Conservation (phyloP, 2,797 vertebrate genomes). For the Lophura swinhoii region DNA sequence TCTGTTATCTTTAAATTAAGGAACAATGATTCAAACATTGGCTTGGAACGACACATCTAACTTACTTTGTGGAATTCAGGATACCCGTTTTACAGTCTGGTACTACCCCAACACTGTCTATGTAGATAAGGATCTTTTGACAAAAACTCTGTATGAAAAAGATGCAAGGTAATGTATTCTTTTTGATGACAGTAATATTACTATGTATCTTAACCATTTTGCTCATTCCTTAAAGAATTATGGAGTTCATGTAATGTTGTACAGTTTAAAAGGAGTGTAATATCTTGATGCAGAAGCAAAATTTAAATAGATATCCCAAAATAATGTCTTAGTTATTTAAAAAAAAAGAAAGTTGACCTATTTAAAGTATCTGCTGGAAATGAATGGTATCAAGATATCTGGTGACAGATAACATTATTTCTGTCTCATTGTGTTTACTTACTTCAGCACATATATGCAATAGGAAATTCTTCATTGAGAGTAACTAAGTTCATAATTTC, state of each 20-base stretch:
- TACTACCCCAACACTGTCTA: constrained; percentile 91
- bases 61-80: constrained; percentile 94
- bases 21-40: constrained; percentile 93
- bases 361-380: background rate
- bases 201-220: accelerated
- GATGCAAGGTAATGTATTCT: constrained; percentile 86
- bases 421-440: background rate
- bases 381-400: accelerated
- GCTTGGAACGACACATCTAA: constrained; percentile 93
- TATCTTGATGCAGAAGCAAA: background rate
- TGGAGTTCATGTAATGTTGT: accelerated
- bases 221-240: background rate
- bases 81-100: constrained; percentile 90
- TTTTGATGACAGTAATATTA: background rate
- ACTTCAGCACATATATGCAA: background rate
- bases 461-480: background rate
- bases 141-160: constrained; percentile 88
- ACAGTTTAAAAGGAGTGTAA: background rate
- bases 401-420: background rate
- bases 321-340: background rate
- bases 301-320: background rate
- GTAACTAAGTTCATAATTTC: background rate
- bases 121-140: constrained; percentile 92
- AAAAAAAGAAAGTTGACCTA: background rate
- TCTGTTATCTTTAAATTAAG: constrained; percentile 75